Base-by-base conservation (phyloP, 1,140 invertebrate species). In the Euura lappo region DNA sequence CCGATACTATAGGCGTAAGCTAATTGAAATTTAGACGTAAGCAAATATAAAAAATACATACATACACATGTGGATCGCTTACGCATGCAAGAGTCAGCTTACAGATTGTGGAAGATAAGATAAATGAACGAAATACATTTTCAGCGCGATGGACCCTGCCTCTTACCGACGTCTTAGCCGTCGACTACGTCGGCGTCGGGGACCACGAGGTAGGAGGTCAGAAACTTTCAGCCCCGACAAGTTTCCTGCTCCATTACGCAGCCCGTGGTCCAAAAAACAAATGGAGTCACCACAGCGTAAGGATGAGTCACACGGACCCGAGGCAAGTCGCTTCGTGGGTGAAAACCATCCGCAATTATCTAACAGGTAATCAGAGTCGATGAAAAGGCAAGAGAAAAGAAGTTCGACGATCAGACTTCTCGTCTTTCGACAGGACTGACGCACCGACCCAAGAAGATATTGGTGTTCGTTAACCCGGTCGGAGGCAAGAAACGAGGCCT, bases 401-500 rank as follows among this genome's bases (percentile, higher is more conserved):
- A n/a, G 70, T 13, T 44, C 65, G 13, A 75, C 70, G 44, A 69
- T 69, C 10, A 44, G 13, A 6, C n/a, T 70, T 64, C 68, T 65
- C 28, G n/a, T 66, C 65, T 13, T 6, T 45, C 64, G 43, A 68
- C 74, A 93, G 92, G 83, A 74, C 81, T 91, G 4, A 83, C 78
- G 6, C 80, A 90, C 73, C 87, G 94, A 47, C 95, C 95, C 11
- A 91, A 91, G 71, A 91, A 90, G 66, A 84, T 97, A 10, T 83
- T 97, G 46, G 85, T 97, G 2, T 96, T 97, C 85, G 90, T 97
- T 2, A 97, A 97, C 88, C 96, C 96, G 0, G 94, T 91, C 84
- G 95, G 96, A 4, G 96, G 96, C 0, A 94, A 94, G 75, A 91
- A 91, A 78, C 91, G 91, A 75, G 96, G 93, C 1, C 79, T 91